These are phyloP conservation scores for Frieseomelitta varia DNA, from an alignment of 1,140 invertebrate genomes.

Conservation along the genomic window DNA sequence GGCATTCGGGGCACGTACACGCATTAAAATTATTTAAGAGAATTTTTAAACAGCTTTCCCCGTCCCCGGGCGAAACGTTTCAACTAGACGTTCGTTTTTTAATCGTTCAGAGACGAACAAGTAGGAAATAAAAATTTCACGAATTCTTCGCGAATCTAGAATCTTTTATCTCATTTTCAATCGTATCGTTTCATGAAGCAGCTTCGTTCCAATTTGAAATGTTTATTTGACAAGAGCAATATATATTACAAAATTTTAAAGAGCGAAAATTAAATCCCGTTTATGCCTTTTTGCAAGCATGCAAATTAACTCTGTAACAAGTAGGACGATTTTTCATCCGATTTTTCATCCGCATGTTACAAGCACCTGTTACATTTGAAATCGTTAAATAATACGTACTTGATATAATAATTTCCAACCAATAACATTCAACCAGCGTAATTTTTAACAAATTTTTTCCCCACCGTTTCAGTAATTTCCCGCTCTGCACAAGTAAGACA, in stretches of 20 bases:
- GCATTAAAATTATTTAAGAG: background rate
- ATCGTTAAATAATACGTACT: background rate
- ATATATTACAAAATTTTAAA: background rate
- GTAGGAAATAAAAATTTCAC: background rate
- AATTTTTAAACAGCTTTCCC: background rate
- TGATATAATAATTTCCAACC: background rate
- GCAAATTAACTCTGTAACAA: too few relatives aligned
- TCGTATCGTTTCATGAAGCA: background rate
- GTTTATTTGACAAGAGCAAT: background rate
- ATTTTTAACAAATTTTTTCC: too few relatives aligned
- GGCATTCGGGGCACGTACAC: background rate
- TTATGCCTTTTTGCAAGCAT: too few relatives aligned
- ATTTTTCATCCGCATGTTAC: too few relatives aligned
- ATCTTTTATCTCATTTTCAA: background rate
- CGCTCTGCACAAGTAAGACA: too few relatives aligned
- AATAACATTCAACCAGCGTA: background rate
- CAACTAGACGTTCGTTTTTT: background rate
- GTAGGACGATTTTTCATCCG: too few relatives aligned
- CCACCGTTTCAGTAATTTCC: too few relatives aligned
- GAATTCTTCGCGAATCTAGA: background rate
- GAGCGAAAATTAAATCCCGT: background rate
- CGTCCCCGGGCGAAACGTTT: background rate
- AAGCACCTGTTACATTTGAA: too few relatives aligned
- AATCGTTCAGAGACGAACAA: background rate
- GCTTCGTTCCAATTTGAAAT: background rate